Percentiles rank a stretch among this genome's conserved stretches.
Conservation (phyloP, 2,797 vertebrate species). For the Hypotaenidia okinawae region DNA sequence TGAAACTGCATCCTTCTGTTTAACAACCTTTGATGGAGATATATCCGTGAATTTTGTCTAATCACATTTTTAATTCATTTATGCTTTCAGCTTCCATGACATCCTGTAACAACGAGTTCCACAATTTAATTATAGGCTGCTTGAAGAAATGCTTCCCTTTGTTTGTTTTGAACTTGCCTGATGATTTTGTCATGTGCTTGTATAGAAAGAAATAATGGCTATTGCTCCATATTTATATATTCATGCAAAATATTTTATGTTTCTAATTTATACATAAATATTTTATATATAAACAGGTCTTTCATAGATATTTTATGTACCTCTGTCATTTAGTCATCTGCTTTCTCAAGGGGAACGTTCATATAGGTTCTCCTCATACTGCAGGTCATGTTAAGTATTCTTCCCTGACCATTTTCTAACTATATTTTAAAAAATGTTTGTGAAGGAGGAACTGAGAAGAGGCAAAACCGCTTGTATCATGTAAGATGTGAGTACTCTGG, state of each 20-base stretch:
- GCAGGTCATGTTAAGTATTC: not conserved
- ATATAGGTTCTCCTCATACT: not conserved
- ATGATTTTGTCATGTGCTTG: not conserved
- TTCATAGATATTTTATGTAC: not conserved
- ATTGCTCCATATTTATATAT: not conserved
- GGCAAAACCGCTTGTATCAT: not conserved
- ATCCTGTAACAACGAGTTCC: not conserved
- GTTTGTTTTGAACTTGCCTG: not conserved
- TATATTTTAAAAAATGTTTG: not conserved
- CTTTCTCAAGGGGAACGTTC: not conserved
- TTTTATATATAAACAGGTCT: not conserved
- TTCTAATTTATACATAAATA: not conserved
- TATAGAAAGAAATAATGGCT: not conserved
- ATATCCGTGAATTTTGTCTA: conserved; percentile 5
- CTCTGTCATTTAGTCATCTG: not conserved
- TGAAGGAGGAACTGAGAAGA: not conserved
- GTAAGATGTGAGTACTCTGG: not conserved
- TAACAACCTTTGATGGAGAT: conserved; percentile 10
- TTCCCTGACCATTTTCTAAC: not conserved
- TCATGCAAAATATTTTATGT: not conserved
- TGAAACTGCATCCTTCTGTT: not conserved
- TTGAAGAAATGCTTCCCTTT: not conserved
- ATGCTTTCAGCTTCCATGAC: conserved; percentile 5
- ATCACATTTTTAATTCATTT: conserved; percentile 30
- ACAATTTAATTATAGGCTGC: not conserved